Evolutionary conservation across 2,113 vertebrate genomes (phyloP).

Genomic region (Rhynchomys soricoides): DNA sequence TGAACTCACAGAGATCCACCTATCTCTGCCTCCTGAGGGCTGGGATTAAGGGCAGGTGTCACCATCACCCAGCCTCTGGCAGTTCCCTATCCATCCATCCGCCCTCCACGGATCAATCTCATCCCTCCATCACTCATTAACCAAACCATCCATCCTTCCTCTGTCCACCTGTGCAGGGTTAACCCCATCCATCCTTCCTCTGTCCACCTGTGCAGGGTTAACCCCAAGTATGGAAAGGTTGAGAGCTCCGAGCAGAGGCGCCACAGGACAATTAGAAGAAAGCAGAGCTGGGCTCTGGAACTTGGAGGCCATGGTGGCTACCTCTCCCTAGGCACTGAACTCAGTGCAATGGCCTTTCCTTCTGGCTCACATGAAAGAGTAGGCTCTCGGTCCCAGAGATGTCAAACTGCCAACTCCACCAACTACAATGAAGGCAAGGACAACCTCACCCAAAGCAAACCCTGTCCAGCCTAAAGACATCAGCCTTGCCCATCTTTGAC

Average conservation of each 20-base stretch:
- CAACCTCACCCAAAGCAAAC: background rate
- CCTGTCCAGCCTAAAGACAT: background rate
- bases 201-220: background rate
- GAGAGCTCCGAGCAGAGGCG: background rate
- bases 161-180: background rate
- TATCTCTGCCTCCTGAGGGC: background rate
- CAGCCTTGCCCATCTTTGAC: background rate
- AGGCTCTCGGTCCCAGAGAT: background rate
- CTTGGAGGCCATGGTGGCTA: background rate
- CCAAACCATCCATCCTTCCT: background rate
- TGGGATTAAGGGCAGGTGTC: background rate
- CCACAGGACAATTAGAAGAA: background rate
- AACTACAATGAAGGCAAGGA: background rate
- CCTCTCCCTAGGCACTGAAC: background rate
- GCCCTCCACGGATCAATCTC: background rate
- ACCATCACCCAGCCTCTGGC: background rate
- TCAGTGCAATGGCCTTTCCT: background rate
- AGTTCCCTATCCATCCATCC: background rate
- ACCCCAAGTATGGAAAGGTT: background rate
- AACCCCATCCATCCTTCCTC: background rate
- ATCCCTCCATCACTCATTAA: background rate
- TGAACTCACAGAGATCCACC: background rate
- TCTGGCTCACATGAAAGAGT: background rate
- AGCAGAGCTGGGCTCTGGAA: background rate
- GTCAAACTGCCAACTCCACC: too few species aligned